Conservation (phyloP, 2,888 invertebrate genomes). For the Melolontha melolontha region DNA sequence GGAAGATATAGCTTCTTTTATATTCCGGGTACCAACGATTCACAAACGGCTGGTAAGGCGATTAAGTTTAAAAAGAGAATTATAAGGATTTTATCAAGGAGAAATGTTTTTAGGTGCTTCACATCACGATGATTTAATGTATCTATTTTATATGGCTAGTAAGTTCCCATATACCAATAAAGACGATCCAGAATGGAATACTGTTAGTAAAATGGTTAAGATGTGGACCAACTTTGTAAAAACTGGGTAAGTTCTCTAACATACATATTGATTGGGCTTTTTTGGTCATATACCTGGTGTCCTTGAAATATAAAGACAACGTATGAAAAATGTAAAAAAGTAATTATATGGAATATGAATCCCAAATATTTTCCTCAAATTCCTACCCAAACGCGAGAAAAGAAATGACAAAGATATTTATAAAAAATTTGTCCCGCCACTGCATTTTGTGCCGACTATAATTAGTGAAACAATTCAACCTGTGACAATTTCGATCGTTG, state of each 20-base stretch:
- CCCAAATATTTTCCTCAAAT: no score
- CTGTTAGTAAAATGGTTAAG: conserved; percentile 62
- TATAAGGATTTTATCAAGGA: not conserved
- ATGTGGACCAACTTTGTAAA: conserved; percentile 65
- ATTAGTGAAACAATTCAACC: no score
- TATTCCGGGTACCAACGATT: conserved; percentile 66
- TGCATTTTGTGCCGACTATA: no score
- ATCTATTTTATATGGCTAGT: conserved; percentile 61
- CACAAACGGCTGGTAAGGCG: conserved; percentile 51
- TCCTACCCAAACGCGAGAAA: no score
- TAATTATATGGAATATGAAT: no score
- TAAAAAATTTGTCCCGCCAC: no score
- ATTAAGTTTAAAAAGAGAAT: not conserved
- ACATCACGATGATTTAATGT: conserved; percentile 68
- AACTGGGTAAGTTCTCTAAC: conserved; percentile 56
- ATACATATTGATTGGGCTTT: no score
- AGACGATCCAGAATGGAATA: conserved; percentile 60
- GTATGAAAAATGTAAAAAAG: no score
- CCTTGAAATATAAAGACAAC: no score
- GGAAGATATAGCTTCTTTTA: conserved; percentile 72
- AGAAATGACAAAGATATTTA: no score
- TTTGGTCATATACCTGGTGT: no score
- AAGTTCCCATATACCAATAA: conserved; percentile 57
- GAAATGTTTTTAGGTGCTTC: conserved; percentile 57
- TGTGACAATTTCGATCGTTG: no score